Evolutionary conservation across 2,113 vertebrate genomes (phyloP).

Genomic region (Sus scrofa): DNA sequence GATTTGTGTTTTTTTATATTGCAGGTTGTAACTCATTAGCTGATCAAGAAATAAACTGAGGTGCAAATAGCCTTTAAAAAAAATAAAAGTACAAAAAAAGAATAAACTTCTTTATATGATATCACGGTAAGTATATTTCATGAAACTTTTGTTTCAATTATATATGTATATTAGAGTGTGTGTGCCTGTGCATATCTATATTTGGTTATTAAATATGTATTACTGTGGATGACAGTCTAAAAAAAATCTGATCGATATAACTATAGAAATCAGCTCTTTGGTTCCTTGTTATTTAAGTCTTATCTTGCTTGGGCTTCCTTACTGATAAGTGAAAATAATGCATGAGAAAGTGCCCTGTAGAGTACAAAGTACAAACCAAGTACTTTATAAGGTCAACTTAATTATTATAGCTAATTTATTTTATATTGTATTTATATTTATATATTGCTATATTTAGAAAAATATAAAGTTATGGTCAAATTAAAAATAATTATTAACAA

Average conservation of each 20-base stretch:
- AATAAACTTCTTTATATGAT: background rate
- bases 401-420: background rate
- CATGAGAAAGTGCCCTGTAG: background rate
- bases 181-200: background rate
- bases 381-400: background rate
- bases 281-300: background rate
- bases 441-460: conserved; percentile 19
- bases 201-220: background rate
- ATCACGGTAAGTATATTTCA: background rate
- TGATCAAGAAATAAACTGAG: background rate
- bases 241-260: background rate
- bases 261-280: background rate
- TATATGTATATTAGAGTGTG: background rate
- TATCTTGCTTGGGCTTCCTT: background rate
- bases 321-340: background rate
- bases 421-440: background rate
- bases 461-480: background rate
- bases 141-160: background rate
- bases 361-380: background rate
- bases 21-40: background rate
- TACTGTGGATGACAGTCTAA: background rate
- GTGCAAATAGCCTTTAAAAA: background rate
- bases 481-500: background rate
- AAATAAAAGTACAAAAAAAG: background rate
- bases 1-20: background rate